Percentiles rank a stretch among this genome's conserved stretches.
Conservation (phyloP, 1,140 invertebrate species). For the Pseudoatta argentina region DNA sequence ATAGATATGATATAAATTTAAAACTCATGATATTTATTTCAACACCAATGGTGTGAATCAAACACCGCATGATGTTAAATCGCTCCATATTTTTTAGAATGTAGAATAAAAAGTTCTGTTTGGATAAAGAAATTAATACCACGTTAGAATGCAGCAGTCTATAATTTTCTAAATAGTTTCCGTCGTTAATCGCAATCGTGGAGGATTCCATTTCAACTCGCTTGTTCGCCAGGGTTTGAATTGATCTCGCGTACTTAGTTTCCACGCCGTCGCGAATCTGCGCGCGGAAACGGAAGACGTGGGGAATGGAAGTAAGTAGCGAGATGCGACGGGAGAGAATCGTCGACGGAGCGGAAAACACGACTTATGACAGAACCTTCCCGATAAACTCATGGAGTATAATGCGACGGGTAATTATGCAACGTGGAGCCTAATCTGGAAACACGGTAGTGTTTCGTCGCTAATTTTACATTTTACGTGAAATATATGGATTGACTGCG, state of each 20-base stretch:
- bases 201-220: conserved; percentile 40
- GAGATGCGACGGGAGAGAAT: conserved; percentile 25
- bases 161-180: conserved; percentile 30
- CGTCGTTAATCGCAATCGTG: conserved; percentile 23
- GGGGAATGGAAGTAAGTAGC: conserved; percentile 16
- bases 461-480: conserved; percentile 4
- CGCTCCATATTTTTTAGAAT: too few species aligned
- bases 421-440: not conserved
- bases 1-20: too few species aligned
- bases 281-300: conserved; percentile 41
- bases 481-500: not conserved
- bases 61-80: too few species aligned
- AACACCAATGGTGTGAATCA: too few species aligned
- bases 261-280: conserved; percentile 51
- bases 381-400: conserved; percentile 22
- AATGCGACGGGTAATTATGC: conserved; percentile 1
- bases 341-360: conserved; percentile 39
- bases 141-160: not conserved
- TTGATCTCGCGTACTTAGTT: conserved; percentile 27
- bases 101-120: not conserved
- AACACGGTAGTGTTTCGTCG: too few species aligned
- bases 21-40: too few species aligned
- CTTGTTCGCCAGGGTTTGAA: conserved; percentile 31
- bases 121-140: not conserved
- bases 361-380: conserved; percentile 35